Evolutionary conservation across 2,888 invertebrate genomes (phyloP).

Genomic region (Erebia palarica): DNA sequence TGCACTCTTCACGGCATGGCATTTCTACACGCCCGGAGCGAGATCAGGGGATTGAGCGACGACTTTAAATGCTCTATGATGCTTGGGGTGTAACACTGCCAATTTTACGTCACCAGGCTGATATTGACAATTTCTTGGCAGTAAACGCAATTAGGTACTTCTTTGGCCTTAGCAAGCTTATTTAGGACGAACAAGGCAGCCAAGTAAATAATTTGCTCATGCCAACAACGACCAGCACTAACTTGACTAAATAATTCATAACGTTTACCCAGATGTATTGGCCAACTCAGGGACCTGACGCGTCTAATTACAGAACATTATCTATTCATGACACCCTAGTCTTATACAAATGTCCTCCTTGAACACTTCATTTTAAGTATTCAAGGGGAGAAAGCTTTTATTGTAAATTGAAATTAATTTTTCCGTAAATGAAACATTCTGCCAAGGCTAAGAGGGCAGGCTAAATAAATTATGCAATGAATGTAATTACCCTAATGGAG

Average conservation of each 20-base stretch:
- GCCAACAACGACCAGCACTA: no score
- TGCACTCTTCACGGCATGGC: no score
- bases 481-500: neutral
- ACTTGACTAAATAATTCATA: neutral
- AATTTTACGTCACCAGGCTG: no score
- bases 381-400: neutral
- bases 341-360: slow-evolving; percentile 2
- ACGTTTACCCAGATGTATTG: neutral
- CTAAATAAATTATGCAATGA: neutral
- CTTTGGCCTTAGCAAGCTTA: no score
- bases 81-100: no score
- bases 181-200: no score
- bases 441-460: neutral
- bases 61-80: no score
- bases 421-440: neutral
- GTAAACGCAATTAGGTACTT: no score
- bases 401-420: slow-evolving; percentile 5
- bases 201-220: no score
- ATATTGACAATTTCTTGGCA: no score
- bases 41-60: no score
- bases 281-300: neutral
- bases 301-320: neutral
- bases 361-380: slow-evolving; percentile 1
- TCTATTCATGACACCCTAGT: neutral
- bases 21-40: no score